phyloP scores from a whole-genome alignment of 30 jellyfish, hydroid and myxozoan species.

The Hydractinia echinata region DNA sequence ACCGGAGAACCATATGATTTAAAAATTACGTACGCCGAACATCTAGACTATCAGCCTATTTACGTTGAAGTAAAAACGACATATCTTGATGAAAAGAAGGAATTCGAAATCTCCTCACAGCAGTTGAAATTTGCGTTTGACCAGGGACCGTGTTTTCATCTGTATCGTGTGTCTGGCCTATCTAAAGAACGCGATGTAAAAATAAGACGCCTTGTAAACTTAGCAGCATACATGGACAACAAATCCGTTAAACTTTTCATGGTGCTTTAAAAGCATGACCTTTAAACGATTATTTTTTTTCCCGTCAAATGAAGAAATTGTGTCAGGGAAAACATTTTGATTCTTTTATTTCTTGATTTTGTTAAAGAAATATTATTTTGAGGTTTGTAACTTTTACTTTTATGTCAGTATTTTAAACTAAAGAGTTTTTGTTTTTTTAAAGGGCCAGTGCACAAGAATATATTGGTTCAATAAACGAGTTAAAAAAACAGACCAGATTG shows the following conservation, averaged over 20 bases:
- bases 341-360: too few species aligned
- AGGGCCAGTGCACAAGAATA: too few species aligned
- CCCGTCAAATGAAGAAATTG: too few species aligned
- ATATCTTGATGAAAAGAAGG: constrained; percentile 27
- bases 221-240: constrained; percentile 41
- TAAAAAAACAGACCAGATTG: too few species aligned
- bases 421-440: too few species aligned
- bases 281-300: background rate
- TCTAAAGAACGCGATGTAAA: background rate
- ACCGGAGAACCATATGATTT: constrained; percentile 61
- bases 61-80: constrained; percentile 79
- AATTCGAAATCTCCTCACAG: constrained; percentile 64
- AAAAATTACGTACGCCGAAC: constrained; percentile 2
- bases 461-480: too few species aligned
- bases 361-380: too few species aligned
- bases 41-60: background rate
- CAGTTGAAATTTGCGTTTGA: constrained; percentile 57
- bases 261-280: constrained; percentile 21
- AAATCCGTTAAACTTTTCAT: constrained; percentile 45
- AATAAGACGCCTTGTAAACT: constrained; percentile 41
- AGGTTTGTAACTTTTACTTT: too few species aligned
- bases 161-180: constrained; percentile 71
- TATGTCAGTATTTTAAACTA: too few species aligned
- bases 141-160: constrained; percentile 37
- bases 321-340: too few species aligned